phyloP scores from a whole-genome alignment of 2,888 invertebrate genomes.

The Apotomis capreana region DNA sequence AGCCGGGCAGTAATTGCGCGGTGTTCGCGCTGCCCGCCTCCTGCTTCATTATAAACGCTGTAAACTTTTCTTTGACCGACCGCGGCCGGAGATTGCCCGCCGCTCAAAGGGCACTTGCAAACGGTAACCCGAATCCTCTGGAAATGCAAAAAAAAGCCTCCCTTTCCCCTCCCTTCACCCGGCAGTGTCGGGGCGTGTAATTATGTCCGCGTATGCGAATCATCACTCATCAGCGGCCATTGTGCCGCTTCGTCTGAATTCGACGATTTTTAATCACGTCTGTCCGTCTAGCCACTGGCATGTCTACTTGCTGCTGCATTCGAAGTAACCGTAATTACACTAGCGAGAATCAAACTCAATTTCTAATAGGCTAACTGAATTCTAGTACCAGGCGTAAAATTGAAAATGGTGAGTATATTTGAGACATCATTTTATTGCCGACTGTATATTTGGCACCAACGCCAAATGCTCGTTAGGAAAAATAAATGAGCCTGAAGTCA shows the following conservation, averaged over 20 bases:
- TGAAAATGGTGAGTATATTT: no score
- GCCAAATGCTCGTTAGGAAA: no score
- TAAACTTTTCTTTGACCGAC: conserved; percentile 23
- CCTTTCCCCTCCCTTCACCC: not conserved
- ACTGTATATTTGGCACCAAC: no score
- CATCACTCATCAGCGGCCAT: not conserved
- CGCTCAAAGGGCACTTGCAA: conserved; percentile 14
- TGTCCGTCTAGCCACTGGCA: no score
- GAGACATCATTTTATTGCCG: no score
- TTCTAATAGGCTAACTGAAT: no score
- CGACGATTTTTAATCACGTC: no score
- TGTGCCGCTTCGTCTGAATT: not conserved
- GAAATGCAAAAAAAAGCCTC: conserved; percentile 17
- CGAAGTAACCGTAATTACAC: not conserved
- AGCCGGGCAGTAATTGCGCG: conserved; percentile 23
- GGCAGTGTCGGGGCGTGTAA: conserved; percentile 17
- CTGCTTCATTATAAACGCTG: conserved; percentile 31
- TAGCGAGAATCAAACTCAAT: not conserved
- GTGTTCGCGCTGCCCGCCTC: not conserved
- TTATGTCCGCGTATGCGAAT: conserved; percentile 14
- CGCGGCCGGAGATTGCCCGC: conserved; percentile 22
- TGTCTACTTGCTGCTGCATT: no score
- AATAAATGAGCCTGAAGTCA: no score
- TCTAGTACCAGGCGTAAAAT: no score
- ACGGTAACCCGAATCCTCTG: conserved; percentile 15